Conservation (phyloP, 2,797 vertebrate genomes). For the Kryptopterus vitreolus region DNA sequence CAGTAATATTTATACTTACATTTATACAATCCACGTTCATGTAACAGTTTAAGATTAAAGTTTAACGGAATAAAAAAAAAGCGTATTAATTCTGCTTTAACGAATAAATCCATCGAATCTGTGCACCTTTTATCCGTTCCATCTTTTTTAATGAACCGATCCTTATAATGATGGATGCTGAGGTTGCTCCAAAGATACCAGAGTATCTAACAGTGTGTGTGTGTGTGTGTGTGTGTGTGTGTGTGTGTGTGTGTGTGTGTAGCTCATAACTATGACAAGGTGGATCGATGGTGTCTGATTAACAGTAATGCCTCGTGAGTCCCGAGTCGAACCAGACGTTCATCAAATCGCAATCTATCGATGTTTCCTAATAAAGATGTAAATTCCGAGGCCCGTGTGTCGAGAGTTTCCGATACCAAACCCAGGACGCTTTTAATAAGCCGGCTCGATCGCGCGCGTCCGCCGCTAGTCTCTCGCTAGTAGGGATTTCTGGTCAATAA, state of each 20-base stretch:
- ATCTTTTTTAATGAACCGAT: constrained; percentile 5
- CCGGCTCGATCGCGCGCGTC: background rate
- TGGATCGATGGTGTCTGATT: constrained; percentile 37
- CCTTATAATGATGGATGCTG: background rate
- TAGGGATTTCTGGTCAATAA: background rate
- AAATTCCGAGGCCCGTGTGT: constrained; percentile 30
- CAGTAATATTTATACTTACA: too few relatives aligned
- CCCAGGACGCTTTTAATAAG: constrained; percentile 7
- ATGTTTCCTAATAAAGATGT: constrained; percentile 53
- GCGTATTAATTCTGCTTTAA: background rate
- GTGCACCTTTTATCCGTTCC: background rate
- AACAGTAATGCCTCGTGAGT: constrained; percentile 34
- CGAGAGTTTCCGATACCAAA: constrained; percentile 20
- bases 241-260: background rate
- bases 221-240: too few relatives aligned
- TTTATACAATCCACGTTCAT: too few relatives aligned
- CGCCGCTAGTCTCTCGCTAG: background rate
- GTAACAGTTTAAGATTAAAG: too few relatives aligned
- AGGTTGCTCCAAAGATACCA: background rate
- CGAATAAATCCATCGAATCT: background rate
- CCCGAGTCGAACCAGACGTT: background rate
- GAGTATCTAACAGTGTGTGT: background rate
- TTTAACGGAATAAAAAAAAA: background rate
- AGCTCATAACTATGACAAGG: background rate
- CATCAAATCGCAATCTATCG: constrained; percentile 47